A percentile compares a stretch with the other conserved stretches of the same genome.
Evolutionary conservation across 2,113 vertebrate species (phyloP).

Genomic region (Mixornis gularis): DNA sequence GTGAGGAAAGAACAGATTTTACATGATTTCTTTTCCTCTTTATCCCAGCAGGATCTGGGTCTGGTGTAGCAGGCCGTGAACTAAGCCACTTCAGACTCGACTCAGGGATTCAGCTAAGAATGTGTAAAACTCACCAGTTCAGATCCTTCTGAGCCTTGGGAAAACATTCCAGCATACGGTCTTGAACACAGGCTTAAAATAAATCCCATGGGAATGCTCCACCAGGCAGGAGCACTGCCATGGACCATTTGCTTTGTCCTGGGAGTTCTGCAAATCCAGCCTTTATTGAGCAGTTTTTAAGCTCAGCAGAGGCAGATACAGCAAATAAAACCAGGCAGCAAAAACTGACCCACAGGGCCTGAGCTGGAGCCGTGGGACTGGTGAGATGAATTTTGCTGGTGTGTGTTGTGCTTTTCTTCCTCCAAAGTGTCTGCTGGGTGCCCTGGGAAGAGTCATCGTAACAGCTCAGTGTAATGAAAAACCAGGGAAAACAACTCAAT

Average conservation of each 20-base stretch:
- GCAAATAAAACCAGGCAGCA: not conserved
- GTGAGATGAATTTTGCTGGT: not conserved
- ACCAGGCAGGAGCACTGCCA: not conserved
- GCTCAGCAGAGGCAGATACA: not conserved
- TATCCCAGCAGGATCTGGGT: not conserved
- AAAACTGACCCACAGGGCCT: not conserved
- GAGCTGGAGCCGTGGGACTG: not conserved
- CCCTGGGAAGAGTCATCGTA: not conserved
- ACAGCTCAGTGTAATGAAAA: not conserved
- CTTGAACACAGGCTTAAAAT: not conserved
- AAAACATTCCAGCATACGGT: not conserved
- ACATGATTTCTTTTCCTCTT: not conserved
- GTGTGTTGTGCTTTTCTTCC: not conserved
- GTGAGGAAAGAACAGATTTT: not conserved
- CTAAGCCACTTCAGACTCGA: not conserved
- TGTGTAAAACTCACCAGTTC: not conserved
- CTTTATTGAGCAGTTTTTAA: not conserved
- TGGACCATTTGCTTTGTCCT: not conserved
- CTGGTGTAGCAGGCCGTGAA: not conserved
- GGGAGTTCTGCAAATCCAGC: not conserved
- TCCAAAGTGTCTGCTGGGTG: not conserved
- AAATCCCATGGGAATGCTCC: not conserved
- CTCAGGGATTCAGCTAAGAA: not conserved
- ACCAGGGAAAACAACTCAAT: not conserved
- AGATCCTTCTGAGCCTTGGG: not conserved